Percentiles rank a stretch among this genome's conserved stretches.
Evolutionary conservation across 2,113 vertebrate species (phyloP).

Genomic region (Podiceps cristatus): DNA sequence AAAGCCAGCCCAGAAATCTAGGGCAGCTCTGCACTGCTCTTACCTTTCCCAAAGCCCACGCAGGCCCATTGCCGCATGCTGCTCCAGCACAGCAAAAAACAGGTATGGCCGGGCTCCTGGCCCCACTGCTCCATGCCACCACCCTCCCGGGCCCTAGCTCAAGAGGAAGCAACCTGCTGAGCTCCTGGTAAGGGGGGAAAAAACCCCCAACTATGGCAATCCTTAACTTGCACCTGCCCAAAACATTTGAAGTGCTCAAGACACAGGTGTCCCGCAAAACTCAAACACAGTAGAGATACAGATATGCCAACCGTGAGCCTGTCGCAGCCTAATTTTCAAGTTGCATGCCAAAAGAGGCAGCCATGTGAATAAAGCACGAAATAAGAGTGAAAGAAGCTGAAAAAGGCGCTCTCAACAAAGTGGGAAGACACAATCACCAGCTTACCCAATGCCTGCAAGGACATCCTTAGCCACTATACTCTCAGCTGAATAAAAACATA

Average conservation of each 20-base stretch:
- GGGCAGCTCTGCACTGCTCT: background rate
- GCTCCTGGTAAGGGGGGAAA: background rate
- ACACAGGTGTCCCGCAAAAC: fast-evolving
- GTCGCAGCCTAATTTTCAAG: background rate
- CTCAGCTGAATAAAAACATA: background rate
- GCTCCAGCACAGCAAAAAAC: background rate
- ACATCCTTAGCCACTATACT: background rate
- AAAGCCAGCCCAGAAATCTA: background rate
- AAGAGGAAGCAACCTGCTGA: background rate
- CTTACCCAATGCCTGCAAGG: fast-evolving
- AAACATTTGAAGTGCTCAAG: background rate
- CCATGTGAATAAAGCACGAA: fast-evolving
- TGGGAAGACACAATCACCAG: background rate
- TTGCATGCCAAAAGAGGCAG: background rate
- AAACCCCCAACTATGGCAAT: no score
- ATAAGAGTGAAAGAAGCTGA: background rate
- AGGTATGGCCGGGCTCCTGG: fast-evolving
- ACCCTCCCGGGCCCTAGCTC: background rate
- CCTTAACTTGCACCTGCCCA: background rate
- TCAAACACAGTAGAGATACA: background rate
- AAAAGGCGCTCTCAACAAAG: background rate
- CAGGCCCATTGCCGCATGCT: fast-evolving
- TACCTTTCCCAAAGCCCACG: background rate
- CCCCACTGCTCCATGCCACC: background rate
- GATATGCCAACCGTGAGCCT: background rate